Percentiles rank a stretch among this genome's conserved stretches.
These are phyloP conservation scores for Heliconius cydno DNA, from an alignment of 2,888 invertebrate species.

Conservation along the genomic window DNA sequence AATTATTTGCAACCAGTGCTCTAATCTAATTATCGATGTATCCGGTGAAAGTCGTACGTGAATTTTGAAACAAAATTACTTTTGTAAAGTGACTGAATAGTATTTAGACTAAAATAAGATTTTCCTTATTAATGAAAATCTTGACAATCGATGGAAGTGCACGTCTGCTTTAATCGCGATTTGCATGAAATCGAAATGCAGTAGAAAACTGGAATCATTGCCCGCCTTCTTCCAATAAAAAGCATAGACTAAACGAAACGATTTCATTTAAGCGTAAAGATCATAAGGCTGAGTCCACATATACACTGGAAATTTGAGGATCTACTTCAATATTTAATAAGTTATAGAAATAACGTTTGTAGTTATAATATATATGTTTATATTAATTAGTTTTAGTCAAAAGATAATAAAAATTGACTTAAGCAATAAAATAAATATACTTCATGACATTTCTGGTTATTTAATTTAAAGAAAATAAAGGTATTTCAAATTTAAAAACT, in stretches of 20 bases:
- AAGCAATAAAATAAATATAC: not conserved
- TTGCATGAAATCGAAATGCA: slow-evolving; percentile 63
- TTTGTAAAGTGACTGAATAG: slow-evolving; percentile 52
- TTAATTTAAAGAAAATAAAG: not conserved
- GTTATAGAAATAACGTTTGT: not conserved
- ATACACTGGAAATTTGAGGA: not conserved
- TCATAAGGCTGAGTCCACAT: slow-evolving; percentile 31
- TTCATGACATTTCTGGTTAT: not conserved
- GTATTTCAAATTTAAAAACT: not conserved
- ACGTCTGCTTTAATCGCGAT: slow-evolving; percentile 66
- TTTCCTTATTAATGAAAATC: slow-evolving; percentile 49
- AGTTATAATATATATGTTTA: not conserved
- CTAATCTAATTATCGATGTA: slow-evolving; percentile 77
- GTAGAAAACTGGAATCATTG: slow-evolving; percentile 48
- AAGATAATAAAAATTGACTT: not conserved
- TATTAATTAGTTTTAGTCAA: not conserved
- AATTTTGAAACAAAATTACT: slow-evolving; percentile 45
- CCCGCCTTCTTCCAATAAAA: slow-evolving; percentile 59
- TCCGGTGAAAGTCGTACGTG: slow-evolving; percentile 73
- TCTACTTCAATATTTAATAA: not conserved
- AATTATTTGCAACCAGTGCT: slow-evolving; percentile 67
- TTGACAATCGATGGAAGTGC: slow-evolving; percentile 59
- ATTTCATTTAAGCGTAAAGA: slow-evolving; percentile 33
- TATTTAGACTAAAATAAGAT: slow-evolving; percentile 38
- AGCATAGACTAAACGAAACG: slow-evolving; percentile 60